Evolutionary conservation across 2,797 vertebrate genomes (phyloP), one percentile per base, ranked within the genome.

Genomic region (Epinephelus awoara): DNA sequence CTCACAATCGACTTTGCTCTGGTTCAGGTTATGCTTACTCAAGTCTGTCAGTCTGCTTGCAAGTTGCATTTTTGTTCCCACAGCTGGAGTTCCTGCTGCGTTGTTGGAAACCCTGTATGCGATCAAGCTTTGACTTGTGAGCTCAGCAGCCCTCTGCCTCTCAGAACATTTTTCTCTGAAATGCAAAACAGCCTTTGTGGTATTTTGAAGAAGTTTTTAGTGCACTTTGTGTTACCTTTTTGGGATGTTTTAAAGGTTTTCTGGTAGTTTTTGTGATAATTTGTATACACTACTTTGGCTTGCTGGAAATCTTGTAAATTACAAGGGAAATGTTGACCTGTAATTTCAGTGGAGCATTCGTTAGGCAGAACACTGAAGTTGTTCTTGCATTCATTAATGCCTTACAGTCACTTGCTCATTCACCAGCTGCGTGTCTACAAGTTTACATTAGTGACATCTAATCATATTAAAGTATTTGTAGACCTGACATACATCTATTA

Each of bases 101-200:
- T 59, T 67, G 66, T 46, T 84, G 75, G 71, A 85, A 85, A 84
- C 62, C 52, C 52, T 75, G 75, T 27, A 40, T 79, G 65, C n/a
- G 13, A 67, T 87, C 78, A 67, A 51, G 71, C 63, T 77, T 73
- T 64, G 70, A 51, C 66, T 77, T 71, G 59, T 77, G 82, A 84
- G 72, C 76, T 75, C 75, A 67, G 50, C 75, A 79, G n/a, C 79
- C 62, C 46, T 67, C 40, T 72, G 64, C 67, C 67, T 78, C 70
- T 82, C 25, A 59, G 58, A 84, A 76, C 54, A 58, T 69, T 65
- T 57, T 63, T 78, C 76, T 87, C 79, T 87, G 79, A 89, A 90
- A 89, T 88, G 75, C 71, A 91, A 85, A 89, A 73, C 42, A 79
- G 49, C 29, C 72, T 75, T 70, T 70, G 74, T 70, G 76, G 57